Base-by-base conservation (phyloP, 2,113 vertebrate genomes). In the Bujurquina vittata region DNA sequence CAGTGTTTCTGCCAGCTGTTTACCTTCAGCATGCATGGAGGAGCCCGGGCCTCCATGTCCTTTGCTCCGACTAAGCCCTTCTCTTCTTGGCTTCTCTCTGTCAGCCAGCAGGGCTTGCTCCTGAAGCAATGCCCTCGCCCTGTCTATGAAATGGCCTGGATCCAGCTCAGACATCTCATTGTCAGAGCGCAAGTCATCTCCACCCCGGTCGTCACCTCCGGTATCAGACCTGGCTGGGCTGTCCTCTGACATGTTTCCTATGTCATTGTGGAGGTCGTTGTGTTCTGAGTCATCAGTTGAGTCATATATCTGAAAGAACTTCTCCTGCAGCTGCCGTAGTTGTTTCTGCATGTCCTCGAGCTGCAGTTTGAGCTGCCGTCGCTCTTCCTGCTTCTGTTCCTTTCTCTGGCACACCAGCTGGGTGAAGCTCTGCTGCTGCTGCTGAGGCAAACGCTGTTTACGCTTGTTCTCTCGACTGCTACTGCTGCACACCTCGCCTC, bases 271-370 rank as follows among this genome's bases (percentile, higher is more conserved):
- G 58, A 94, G 92, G 57, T 95, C 94, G 2, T 98, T 97, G 90
- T 97, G 97, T 90, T 99, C 98, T 0, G 98, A 99, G 92, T 99
- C 98, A 84, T 99, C 98, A 0, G 98, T 99, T 93, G 98, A 99
- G 94, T 99, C 98, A 0, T 99, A 99, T 95, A 99, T 97, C 93
- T 99, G 98, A 95, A 99, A 99, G 96, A 99, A 99, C 96, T 99
- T 99, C 92, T 99, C 98, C 95, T 99, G 98, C 93, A 99, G 96
- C 96, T 99, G 98, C 85, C 98, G 97, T 92, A 99, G 96, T 96
- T 99, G 98, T 88, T 99, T 99, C 96, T 99, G 98, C 98, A 99
- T 99, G 96, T 99, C 98, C 92, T 99, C 98, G 94, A 99, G 97
- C 96, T 99, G 98, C 93, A 99, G 97, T 88, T 99, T 99, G 92